Percentiles rank a stretch among this genome's conserved stretches.
These are phyloP conservation scores for Chaetodon trifasciatus DNA, from an alignment of 2,797 vertebrate species.

Conservation along the genomic window DNA sequence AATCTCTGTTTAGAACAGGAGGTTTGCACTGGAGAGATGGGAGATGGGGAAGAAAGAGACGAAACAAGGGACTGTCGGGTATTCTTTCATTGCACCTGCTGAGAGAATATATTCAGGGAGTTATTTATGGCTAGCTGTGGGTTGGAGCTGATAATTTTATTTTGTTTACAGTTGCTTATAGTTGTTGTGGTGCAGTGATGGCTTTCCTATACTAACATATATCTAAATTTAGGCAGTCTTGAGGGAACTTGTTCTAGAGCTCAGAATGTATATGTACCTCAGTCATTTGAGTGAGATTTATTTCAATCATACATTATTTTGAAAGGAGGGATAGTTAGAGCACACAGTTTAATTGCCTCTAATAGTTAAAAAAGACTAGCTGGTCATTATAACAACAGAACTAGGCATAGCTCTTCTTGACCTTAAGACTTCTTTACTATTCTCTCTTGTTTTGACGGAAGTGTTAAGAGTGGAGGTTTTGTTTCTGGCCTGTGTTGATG, in stretches of 20 bases:
- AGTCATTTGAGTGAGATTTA: background rate
- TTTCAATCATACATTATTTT: background rate
- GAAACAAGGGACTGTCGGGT: background rate
- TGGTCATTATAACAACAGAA: conserved; percentile 23
- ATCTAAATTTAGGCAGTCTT: background rate
- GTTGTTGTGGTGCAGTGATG: background rate
- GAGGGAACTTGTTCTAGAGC: background rate
- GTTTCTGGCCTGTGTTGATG: conserved; percentile 51
- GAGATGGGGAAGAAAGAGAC: conserved; percentile 28
- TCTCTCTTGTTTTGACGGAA: conserved; percentile 33
- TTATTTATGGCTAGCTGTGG: background rate
- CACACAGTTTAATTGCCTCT: background rate
- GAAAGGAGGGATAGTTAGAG: background rate
- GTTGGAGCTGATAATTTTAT: background rate
- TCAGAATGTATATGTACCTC: background rate
- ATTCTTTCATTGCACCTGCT: conserved; percentile 1
- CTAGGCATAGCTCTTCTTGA: conserved; percentile 18
- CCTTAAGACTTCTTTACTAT: background rate
- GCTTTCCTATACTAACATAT: background rate
- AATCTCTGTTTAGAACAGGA: conserved; percentile 6
- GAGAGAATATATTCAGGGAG: background rate
- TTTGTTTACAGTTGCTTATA: conserved; percentile 4
- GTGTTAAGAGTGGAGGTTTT: conserved; percentile 19
- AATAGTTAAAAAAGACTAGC: background rate
- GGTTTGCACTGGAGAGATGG: conserved; percentile 25